Base-by-base conservation (phyloP, 2,113 vertebrate genomes). In the Chascanopsetta lugubris region DNA sequence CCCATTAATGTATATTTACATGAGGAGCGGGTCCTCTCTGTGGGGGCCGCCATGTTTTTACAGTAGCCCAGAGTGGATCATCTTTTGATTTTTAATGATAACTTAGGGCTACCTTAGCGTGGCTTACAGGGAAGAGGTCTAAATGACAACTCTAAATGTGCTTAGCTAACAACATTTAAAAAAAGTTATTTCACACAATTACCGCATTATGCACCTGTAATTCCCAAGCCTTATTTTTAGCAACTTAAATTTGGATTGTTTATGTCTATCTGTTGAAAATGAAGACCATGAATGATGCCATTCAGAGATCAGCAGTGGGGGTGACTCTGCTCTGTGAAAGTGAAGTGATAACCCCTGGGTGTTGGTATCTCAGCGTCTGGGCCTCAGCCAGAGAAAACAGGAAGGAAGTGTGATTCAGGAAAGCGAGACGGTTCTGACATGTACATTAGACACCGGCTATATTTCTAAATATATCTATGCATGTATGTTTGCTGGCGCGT, bases 291-390 rank as follows among this genome's bases (percentile, higher is more conserved):
- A 48, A 51, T 63, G 57, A 0, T n/a, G 36, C 71, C 11, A 74
- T 75, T 82, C 42, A 53, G 45, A 42, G 67, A 56, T 58, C 53
- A 63, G 34, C 0, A 48, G 49, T 61, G 54, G 51, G 63, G 54
- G 73, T 12, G 29, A 72, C 30, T 13, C 43, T 58, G 74, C 72
- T 68, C 63, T 79, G 71, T 77, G 22, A 72, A 45, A 74, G 57
- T 13, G 40, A 24, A 13, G 7, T 42, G 80, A 84, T 87, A 89
- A 87, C 79, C 66, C 78, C 53, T 22, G 56, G 49, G 73, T 72
- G 76, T 86, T 26, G 25, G 17, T 75, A 56, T 77, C 50, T 66
- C 45, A 79, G 56, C 29, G 61, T 34, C 53, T 83, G 79, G 56
- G 74, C 11, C 22, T 25, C 56, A 42, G 71, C 69, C 72, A 77